A percentile compares a stretch with the other conserved stretches of the same genome.
phyloP scores from a whole-genome alignment of 2,888 invertebrate species.

The Lasioglossum calceatum region DNA sequence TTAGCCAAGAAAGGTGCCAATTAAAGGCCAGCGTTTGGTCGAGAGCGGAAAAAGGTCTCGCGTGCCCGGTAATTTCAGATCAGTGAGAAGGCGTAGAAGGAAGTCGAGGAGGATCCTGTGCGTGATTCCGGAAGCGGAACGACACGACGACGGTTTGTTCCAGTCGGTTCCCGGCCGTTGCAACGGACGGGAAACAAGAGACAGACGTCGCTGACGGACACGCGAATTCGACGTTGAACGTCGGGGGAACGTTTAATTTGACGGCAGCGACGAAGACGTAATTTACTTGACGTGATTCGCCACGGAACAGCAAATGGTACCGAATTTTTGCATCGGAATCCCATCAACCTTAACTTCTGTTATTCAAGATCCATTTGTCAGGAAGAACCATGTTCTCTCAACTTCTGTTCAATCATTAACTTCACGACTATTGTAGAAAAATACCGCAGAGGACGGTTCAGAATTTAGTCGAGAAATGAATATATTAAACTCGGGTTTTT shows the following conservation, averaged over 20 bases:
- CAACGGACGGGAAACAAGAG: conserved; percentile 32
- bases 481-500: not conserved
- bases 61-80: conserved; percentile 53
- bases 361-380: not conserved
- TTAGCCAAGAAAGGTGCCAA: conserved; percentile 24
- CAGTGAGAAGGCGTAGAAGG: conserved; percentile 38
- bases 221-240: conserved; percentile 82
- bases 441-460: no score
- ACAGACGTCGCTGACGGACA: conserved; percentile 62
- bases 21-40: conserved; percentile 41
- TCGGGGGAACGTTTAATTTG: conserved; percentile 63
- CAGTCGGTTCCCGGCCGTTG: conserved; percentile 26
- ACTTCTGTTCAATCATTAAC: not conserved
- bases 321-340: not conserved
- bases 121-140: conserved; percentile 61
- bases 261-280: not conserved
- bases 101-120: conserved; percentile 42
- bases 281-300: not conserved
- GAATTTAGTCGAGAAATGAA: not conserved
- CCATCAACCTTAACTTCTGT: not conserved
- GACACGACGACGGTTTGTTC: conserved; percentile 27
- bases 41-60: conserved; percentile 45
- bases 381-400: not conserved
- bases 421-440: no score
- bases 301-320: not conserved